Evolutionary conservation across 2,113 vertebrate species (phyloP), one percentile per base, ranked within the genome.

Genomic region (Ancistrus triradiatus): DNA sequence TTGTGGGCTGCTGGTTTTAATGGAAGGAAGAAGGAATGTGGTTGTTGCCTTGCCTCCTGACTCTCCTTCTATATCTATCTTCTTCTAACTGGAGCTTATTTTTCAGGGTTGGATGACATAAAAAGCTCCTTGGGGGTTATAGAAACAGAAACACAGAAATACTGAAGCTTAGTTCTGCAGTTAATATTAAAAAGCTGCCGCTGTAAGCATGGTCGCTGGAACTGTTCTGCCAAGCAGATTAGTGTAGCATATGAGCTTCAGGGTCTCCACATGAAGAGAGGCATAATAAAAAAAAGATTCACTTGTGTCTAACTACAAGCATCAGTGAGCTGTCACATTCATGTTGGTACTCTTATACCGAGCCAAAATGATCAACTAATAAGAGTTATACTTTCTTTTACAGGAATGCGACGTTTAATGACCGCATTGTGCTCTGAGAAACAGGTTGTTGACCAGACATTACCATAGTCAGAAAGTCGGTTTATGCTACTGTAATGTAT

Each of bases 91-190:
- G 4, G 49, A 66, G 49, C 53, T 40, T 13, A 24, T 18, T 38
- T 18, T 19, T 19, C 35, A 22, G 18, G 18, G 53, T 21, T 68
- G n/a, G 59, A 7, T 37, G 59, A 28, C 59, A 50, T n/a, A 72
- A 63, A 70, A 66, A 74, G 74, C 58, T 27, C 7, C 35, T 57
- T 19, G 18, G 38, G 53, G 53, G 53, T 57, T 25, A 57, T 35
- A 57, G 24, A 42, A 33, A 22, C 2, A 14, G 53, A n/a, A 38
- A 57, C 33, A 35, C 52, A 38, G 52, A 55, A 37, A 22, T 18
- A 24, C 53, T 57, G 53, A 40, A 42, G 25, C 42, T 25, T 46
- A 28, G 1, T 24, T 8, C 15, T 14, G 24, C 15, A 43, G 61
- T 27, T 31, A 35, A 55, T 55, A 37, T 55, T 37, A 19, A 6